Percentiles rank a stretch among this genome's conserved stretches.
These are phyloP conservation scores for Latrodectus hesperus DNA, from an alignment of 2,888 invertebrate species.

Conservation along the genomic window DNA sequence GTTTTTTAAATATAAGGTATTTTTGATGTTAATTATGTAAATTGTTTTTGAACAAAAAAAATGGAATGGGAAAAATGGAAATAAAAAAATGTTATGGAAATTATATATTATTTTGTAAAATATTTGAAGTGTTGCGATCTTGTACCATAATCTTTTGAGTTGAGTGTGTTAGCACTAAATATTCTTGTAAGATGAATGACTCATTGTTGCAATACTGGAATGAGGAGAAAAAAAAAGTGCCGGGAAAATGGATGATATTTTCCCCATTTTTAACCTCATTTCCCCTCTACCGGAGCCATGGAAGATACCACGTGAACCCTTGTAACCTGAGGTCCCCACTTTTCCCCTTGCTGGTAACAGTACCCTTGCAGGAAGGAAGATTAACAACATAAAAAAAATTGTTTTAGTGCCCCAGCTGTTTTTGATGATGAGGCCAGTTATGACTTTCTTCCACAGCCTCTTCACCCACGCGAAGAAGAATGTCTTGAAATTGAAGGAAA, in stretches of 20 bases:
- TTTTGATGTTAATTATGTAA: too few species aligned
- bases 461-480: constrained; percentile 56
- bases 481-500: neutral
- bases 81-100: too few species aligned
- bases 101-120: too few species aligned
- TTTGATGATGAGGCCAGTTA: constrained; percentile 67
- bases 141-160: neutral
- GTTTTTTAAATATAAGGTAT: too few species aligned
- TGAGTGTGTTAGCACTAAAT: neutral
- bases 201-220: neutral
- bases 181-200: neutral
- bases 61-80: too few species aligned
- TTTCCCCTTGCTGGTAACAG: constrained; percentile 8
- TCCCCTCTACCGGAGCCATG: neutral
- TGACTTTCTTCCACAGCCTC: constrained; percentile 57
- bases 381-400: constrained; percentile 13
- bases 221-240: neutral
- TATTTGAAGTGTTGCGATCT: neutral
- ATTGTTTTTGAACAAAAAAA: too few species aligned
- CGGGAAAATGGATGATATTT: constrained; percentile 7
- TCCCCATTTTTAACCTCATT: constrained; percentile 22
- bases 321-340: constrained; percentile 36
- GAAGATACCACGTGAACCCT: constrained; percentile 22
- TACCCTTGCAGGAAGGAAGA: constrained; percentile 2
- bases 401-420: constrained; percentile 45